Percentiles rank a stretch among this genome's conserved stretches.
Conservation (phyloP, 1,140 invertebrate species). For the silkworm (Bombyx mori) region ASM3026992v2 NC_085128.1:2790501-2791000, state of each 20-base stretch:
- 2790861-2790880: slow-evolving; percentile 70
- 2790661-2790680: too few relatives aligned
- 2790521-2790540: too few relatives aligned
- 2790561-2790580: too few relatives aligned
- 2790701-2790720: too few relatives aligned
- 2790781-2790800: slow-evolving; percentile 35
- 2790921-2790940: slow-evolving; percentile 59
- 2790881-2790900: slow-evolving; percentile 61
- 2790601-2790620: too few relatives aligned
- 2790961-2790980: slow-evolving; percentile 67
- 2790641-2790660: too few relatives aligned
- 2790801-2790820: slow-evolving; percentile 44
- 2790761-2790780: slow-evolving; percentile 24
- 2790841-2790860: slow-evolving; percentile 69
- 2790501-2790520: too few relatives aligned
- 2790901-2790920: slow-evolving; percentile 70
- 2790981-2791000: slow-evolving; percentile 26
- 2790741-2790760: slow-evolving; percentile 14
- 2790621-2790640: too few relatives aligned
- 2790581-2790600: too few relatives aligned
- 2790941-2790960: slow-evolving; percentile 70
- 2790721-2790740: too few relatives aligned
- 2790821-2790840: slow-evolving; percentile 60
- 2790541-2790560: too few relatives aligned
- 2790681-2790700: too few relatives aligned